phyloP scores from a whole-genome alignment of 2,888 invertebrate species.

The Pinctada fucata region DNA sequence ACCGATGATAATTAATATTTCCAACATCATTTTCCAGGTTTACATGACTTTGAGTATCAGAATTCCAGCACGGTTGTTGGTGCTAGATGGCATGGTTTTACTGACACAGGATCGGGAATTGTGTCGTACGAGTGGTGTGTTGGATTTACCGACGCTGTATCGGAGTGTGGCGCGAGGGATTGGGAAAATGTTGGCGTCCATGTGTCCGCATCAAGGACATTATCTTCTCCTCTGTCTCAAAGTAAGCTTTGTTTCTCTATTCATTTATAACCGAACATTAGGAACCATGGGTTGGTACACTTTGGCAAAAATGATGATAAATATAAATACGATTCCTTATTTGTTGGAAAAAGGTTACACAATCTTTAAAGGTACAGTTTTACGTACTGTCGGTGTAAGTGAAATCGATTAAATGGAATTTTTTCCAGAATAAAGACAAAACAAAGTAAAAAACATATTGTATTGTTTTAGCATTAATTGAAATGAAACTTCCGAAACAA shows the following conservation, averaged over 20 bases:
- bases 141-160: neutral
- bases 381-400: no score
- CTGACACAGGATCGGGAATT: slow-evolving; percentile 32
- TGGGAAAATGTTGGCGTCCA: slow-evolving; percentile 39
- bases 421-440: no score
- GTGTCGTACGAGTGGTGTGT: slow-evolving; percentile 23
- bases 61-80: slow-evolving; percentile 15
- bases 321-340: no score
- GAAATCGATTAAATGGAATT: no score
- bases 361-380: no score
- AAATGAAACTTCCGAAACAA: no score
- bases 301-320: no score
- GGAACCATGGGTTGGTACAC: no score
- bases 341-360: no score
- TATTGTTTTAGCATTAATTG: no score
- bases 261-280: neutral
- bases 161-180: slow-evolving; percentile 22
- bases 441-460: no score
- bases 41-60: slow-evolving; percentile 32
- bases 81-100: slow-evolving; percentile 35
- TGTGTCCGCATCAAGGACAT: slow-evolving; percentile 16
- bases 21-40: neutral
- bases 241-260: slow-evolving; percentile 14
- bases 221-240: slow-evolving; percentile 30
- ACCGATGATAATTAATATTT: no score